Evolutionary conservation across 2,888 invertebrate genomes (phyloP).

Genomic region (Patella pellucida): DNA sequence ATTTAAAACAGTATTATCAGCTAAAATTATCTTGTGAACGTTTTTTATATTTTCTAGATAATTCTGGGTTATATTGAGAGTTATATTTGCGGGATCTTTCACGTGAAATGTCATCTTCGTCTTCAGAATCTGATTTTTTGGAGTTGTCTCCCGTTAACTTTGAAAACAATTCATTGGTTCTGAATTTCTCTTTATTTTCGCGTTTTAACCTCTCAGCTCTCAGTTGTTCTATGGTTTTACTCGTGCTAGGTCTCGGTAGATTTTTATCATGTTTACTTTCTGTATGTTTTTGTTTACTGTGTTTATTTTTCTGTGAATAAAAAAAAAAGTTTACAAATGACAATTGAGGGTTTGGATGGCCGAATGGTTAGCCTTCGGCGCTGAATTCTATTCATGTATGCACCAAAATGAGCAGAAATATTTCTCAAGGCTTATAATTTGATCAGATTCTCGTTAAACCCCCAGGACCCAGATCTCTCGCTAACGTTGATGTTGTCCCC

Average conservation of each 20-base stretch:
- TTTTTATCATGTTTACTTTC: constrained; percentile 60
- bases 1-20: not conserved
- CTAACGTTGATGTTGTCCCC: too few species aligned
- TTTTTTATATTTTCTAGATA: constrained; percentile 61
- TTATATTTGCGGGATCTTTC: constrained; percentile 77
- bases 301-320: constrained; percentile 43
- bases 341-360: too few species aligned
- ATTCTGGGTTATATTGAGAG: constrained; percentile 92
- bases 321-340: constrained; percentile 3
- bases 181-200: constrained; percentile 83
- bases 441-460: too few species aligned
- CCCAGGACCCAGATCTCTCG: too few species aligned
- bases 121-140: constrained; percentile 20
- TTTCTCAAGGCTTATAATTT: too few species aligned
- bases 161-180: constrained; percentile 81
- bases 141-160: constrained; percentile 76
- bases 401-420: too few species aligned
- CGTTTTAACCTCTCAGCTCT: constrained; percentile 84
- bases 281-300: constrained; percentile 40
- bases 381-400: too few species aligned
- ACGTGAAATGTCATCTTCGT: constrained; percentile 71
- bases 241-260: constrained; percentile 14
- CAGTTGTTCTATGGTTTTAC: constrained; percentile 77
- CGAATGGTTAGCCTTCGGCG: too few species aligned
- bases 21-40: constrained; percentile 10